These are phyloP conservation scores for Sciurus carolinensis DNA, from an alignment of 2,797 vertebrate species.

Conservation along the genomic window DNA sequence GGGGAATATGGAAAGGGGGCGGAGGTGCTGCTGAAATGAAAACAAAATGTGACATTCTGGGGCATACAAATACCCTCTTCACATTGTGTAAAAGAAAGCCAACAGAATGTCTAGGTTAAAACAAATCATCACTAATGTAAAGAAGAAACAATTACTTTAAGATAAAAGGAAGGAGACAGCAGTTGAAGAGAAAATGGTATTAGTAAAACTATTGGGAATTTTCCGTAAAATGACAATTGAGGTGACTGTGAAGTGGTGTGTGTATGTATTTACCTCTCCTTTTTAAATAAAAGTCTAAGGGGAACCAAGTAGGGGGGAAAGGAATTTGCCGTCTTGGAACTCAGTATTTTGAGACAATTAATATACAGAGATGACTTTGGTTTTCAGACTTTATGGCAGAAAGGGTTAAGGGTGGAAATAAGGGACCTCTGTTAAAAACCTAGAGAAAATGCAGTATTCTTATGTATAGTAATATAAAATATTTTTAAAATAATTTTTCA, in stretches of 20 bases:
- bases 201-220: slow-evolving; percentile 11
- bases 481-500: neutral
- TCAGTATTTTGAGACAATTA: neutral
- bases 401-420: neutral
- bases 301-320: too few species aligned
- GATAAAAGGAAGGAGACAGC: neutral
- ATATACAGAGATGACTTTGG: neutral
- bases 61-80: neutral
- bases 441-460: slow-evolving; percentile 17
- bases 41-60: neutral
- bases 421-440: slow-evolving; percentile 13
- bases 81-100: slow-evolving; percentile 33
- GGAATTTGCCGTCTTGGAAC: neutral
- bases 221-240: neutral
- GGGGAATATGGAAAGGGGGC: neutral
- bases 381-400: slow-evolving; percentile 36
- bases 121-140: neutral
- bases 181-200: neutral
- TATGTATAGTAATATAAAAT: neutral
- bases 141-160: neutral
- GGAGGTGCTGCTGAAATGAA: neutral
- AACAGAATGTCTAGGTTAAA: slow-evolving; percentile 42
- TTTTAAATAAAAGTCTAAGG: neutral
- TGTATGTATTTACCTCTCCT: neutral
- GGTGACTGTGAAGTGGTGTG: neutral